Evolutionary conservation across 1,140 invertebrate species (phyloP).

Genomic region (Cecropterus lyciades): DNA sequence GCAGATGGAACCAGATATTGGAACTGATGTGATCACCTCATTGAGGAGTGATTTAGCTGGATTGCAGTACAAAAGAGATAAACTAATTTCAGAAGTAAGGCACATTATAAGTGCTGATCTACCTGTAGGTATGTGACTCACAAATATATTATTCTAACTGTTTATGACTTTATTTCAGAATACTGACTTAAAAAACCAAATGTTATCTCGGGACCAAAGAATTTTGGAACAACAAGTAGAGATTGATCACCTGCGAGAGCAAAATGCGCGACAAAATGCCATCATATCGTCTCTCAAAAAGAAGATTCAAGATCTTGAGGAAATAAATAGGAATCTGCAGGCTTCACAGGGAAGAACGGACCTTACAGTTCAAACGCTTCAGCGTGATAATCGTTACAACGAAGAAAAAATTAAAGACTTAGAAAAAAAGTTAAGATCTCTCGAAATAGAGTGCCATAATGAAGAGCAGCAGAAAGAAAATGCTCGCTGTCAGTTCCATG

Average conservation of each 20-base stretch:
- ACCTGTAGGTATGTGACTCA: neutral
- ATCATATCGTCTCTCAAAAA: conserved; percentile 91
- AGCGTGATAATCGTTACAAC: conserved; percentile 89
- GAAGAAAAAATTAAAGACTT: conserved; percentile 91
- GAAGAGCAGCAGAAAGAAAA: conserved; percentile 89
- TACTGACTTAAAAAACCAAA: conserved; percentile 87
- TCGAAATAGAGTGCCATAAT: conserved; percentile 88
- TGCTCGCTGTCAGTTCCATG: conserved; percentile 87
- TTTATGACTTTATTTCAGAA: conserved; percentile 72
- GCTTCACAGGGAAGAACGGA: conserved; percentile 87
- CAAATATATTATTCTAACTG: no score
- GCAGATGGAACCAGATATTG: conserved; percentile 84
- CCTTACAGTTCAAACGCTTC: conserved; percentile 88
- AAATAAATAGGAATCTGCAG: conserved; percentile 88
- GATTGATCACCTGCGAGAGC: conserved; percentile 90
- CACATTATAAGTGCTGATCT: neutral
- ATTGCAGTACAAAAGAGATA: conserved; percentile 91
- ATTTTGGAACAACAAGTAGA: conserved; percentile 88
- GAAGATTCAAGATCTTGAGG: conserved; percentile 91
- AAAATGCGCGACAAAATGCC: conserved; percentile 91
- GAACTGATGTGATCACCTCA: conserved; percentile 88
- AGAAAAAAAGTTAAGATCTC: conserved; percentile 88
- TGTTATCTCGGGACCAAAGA: conserved; percentile 87
- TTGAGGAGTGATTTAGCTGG: conserved; percentile 92
- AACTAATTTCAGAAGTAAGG: conserved; percentile 89